These are phyloP conservation scores for Atherinosoma microstoma DNA, from an alignment of 2,797 vertebrate genomes.

Conservation along the genomic window DNA sequence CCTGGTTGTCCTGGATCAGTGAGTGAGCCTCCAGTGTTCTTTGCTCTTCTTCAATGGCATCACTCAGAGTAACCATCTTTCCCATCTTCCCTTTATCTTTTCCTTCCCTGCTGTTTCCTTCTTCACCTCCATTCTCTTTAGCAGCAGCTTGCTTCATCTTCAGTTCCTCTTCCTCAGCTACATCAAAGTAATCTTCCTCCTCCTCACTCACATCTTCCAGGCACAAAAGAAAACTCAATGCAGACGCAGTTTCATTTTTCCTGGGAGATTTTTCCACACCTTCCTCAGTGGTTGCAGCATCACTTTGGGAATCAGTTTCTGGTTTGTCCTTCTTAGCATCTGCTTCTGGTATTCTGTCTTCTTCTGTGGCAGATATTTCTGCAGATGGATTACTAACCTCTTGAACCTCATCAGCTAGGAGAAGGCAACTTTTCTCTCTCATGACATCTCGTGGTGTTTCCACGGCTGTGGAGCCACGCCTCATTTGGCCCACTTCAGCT, in stretches of 20 bases:
- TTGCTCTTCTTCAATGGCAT: slow-evolving; percentile 21
- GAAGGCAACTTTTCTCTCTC: neutral
- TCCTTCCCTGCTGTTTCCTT: slow-evolving; percentile 24
- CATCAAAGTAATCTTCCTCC: slow-evolving; percentile 76
- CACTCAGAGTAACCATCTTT: slow-evolving; percentile 28
- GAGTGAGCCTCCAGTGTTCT: slow-evolving; percentile 1
- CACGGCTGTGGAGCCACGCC: too few relatives aligned
- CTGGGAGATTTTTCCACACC: neutral
- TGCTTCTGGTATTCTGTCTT: neutral
- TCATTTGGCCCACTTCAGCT: neutral
- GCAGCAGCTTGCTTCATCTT: slow-evolving; percentile 26
- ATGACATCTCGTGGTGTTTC: neutral
- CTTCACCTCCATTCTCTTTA: slow-evolving; percentile 57
- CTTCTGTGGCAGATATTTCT: neutral
- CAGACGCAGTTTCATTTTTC: neutral
- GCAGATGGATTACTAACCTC: neutral
- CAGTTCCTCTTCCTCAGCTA: slow-evolving; percentile 36
- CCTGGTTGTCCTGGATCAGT: slow-evolving; percentile 42
- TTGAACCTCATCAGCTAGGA: slow-evolving; percentile 1
- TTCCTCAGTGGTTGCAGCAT: neutral
- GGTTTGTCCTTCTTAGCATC: slow-evolving; percentile 26
- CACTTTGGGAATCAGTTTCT: neutral
- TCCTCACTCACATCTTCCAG: slow-evolving; percentile 83
- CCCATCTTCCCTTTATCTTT: slow-evolving; percentile 79
- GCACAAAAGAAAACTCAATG: slow-evolving; percentile 56